phyloP scores from a whole-genome alignment of 2,797 vertebrate genomes.

The Enteromius mattozi region DNA sequence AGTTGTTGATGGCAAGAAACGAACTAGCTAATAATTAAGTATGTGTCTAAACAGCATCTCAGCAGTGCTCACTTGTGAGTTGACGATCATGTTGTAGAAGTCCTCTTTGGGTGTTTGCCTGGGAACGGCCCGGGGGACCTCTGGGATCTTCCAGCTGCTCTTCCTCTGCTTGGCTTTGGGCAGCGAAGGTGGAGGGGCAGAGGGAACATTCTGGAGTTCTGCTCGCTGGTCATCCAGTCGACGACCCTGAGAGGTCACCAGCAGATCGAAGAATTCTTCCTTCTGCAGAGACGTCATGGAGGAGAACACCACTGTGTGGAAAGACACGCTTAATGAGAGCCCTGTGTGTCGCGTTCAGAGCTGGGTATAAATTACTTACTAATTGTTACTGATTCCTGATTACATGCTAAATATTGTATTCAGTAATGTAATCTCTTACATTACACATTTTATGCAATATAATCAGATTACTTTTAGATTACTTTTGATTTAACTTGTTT shows the following conservation, averaged over 20 bases:
- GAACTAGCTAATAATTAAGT: neutral
- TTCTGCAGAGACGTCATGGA: constrained; percentile 88
- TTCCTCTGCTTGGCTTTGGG: constrained; percentile 74
- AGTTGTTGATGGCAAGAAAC: neutral
- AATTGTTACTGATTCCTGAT: no score
- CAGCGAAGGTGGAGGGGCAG: constrained; percentile 44
- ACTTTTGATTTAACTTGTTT: no score
- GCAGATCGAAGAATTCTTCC: constrained; percentile 86
- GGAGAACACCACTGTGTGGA: constrained; percentile 77
- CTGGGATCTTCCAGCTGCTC: constrained; percentile 73
- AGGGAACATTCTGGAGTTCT: constrained; percentile 65
- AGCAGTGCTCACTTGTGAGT: constrained; percentile 79
- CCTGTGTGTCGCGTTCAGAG: no score
- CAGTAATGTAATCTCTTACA: no score
- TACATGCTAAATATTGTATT: no score
- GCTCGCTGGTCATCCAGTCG: constrained; percentile 87
- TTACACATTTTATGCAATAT: no score
- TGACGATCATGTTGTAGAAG: constrained; percentile 86
- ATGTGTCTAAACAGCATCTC: neutral
- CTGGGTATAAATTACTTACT: no score
- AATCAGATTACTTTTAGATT: no score
- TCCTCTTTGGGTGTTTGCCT: constrained; percentile 78
- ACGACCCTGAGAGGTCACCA: constrained; percentile 83
- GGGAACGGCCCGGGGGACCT: constrained; percentile 64
- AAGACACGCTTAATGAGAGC: neutral